Evolutionary conservation across 2,888 invertebrate genomes (phyloP), one percentile per base, ranked within the genome.

Genomic region (Hedychridium roseum): DNA sequence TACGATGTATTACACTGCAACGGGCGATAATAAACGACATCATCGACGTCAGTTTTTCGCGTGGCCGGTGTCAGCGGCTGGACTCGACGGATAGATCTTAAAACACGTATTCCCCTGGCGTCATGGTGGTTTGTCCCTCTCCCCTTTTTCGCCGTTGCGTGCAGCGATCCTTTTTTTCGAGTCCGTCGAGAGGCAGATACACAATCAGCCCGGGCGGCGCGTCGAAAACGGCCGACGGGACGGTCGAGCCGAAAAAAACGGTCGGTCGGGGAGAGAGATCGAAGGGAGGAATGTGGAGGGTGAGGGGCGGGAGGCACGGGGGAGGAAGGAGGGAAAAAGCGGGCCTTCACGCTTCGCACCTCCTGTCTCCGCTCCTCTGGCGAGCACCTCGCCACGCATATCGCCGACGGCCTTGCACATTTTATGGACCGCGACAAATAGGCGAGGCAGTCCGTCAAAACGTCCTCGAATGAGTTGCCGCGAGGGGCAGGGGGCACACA

Each of bases 371-470:
- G n/a, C n/a, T n/a, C n/a, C n/a, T n/a, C n/a, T n/a, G n/a, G n/a
- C n/a, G n/a, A n/a, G n/a, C n/a, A n/a, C n/a, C n/a, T n/a, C 34
- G 31, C 26, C 21, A 32, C 43, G 48, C 36, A 43, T 48, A 48
- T 43, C 43, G 48, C 43, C 43, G 43, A 48, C 48, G 36, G 48
- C 31, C 21, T 48, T 48, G 48, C 43, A 43, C 43, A 48, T 43
- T 48, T 48, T 48, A 48, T 48, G 43, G 43, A 30, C 20, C 38
- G 36, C 43, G 48, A 43, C 48, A 43, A 48, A 43, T 48, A 48
- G 48, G 35, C 21, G 28, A 32, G 32, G 43, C 37, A 32, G 43
- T 43, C 37, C 43, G 43, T n/a, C n/a, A n/a, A n/a, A n/a, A n/a
- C n/a, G n/a, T n/a, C n/a, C 3, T 15, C 16, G 32, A 15, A 32